A percentile compares a stretch with the other conserved stretches of the same genome.
Conservation (phyloP, 2,888 invertebrate genomes). For the Philereme vetulata region DNA sequence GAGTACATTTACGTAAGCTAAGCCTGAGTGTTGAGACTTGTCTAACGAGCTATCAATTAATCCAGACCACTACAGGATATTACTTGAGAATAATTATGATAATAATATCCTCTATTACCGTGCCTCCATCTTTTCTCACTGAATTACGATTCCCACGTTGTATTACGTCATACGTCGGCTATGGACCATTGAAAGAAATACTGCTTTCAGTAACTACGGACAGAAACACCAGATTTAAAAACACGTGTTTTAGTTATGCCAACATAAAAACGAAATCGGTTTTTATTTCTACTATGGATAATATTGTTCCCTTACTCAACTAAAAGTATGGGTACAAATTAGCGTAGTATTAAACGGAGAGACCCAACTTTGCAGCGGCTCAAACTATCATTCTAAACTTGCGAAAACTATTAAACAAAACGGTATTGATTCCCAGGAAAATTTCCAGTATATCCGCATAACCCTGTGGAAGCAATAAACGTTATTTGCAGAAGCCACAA, state of each 20-base stretch:
- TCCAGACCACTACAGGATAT: conserved; percentile 47
- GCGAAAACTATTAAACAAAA: conserved; percentile 20
- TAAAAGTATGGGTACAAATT: neutral
- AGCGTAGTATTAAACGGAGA: neutral
- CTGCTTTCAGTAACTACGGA: conserved; percentile 47
- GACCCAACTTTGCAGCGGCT: neutral
- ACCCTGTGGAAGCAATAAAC: conserved; percentile 61
- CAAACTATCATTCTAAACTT: conserved; percentile 12
- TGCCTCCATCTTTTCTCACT: conserved; percentile 46
- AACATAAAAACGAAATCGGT: conserved; percentile 4
- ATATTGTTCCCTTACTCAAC: neutral
- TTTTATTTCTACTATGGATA: conserved; percentile 1
- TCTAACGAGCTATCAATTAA: conserved; percentile 32
- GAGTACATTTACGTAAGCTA: conserved; percentile 25
- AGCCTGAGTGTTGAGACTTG: conserved; percentile 22
- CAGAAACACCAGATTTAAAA: conserved; percentile 49
- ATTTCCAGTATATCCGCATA: conserved; percentile 42
- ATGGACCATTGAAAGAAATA: conserved; percentile 60
- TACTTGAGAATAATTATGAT: conserved; percentile 50
- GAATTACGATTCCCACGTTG: conserved; percentile 67
- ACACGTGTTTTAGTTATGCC: conserved; percentile 51
- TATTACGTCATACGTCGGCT: conserved; percentile 63
- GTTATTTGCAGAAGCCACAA: conserved; percentile 72
- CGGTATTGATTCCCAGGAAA: conserved; percentile 48
- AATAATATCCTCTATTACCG: conserved; percentile 47